phyloP scores from a whole-genome alignment of 2,797 vertebrate genomes.

The Intellagama lesueurii region DNA sequence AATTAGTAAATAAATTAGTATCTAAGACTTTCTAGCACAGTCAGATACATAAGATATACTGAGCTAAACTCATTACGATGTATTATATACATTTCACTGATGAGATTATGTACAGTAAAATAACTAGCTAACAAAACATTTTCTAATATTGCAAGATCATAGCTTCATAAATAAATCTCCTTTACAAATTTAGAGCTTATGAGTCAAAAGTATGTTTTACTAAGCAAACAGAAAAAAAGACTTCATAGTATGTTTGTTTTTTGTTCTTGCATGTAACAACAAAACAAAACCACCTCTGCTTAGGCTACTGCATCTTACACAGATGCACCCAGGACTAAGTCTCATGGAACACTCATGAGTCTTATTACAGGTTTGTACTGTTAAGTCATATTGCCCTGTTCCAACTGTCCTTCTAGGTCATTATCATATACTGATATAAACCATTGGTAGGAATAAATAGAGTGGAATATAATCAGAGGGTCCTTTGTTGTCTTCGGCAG shows the following conservation, averaged over 20 bases:
- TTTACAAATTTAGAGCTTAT: slow-evolving; percentile 53
- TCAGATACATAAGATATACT: not conserved
- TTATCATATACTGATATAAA: slow-evolving; percentile 58
- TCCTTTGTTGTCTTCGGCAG: slow-evolving; percentile 81
- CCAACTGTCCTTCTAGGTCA: slow-evolving; percentile 52
- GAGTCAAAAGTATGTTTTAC: slow-evolving; percentile 46
- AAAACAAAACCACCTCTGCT: slow-evolving; percentile 31
- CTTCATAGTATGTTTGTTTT: slow-evolving; percentile 41
- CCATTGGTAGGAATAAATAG: slow-evolving; percentile 58
- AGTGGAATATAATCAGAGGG: slow-evolving; percentile 77
- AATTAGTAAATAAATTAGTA: not conserved
- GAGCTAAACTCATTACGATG: slow-evolving; percentile 35
- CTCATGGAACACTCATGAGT: not conserved
- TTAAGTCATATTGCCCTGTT: slow-evolving; percentile 11
- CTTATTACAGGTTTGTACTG: slow-evolving; percentile 6
- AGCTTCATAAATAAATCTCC: slow-evolving; percentile 26
- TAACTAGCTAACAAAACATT: slow-evolving; percentile 51
- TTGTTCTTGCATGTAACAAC: slow-evolving; percentile 35
- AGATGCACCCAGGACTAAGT: not conserved
- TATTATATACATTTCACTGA: slow-evolving; percentile 35
- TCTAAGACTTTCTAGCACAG: slow-evolving; percentile 23
- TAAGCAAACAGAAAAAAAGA: slow-evolving; percentile 42
- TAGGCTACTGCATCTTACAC: slow-evolving; percentile 7
- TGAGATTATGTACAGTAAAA: slow-evolving; percentile 30
- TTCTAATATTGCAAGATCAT: slow-evolving; percentile 12